Conservation (phyloP, 2,113 vertebrate genomes). For the Lophochroa leadbeateri region DNA sequence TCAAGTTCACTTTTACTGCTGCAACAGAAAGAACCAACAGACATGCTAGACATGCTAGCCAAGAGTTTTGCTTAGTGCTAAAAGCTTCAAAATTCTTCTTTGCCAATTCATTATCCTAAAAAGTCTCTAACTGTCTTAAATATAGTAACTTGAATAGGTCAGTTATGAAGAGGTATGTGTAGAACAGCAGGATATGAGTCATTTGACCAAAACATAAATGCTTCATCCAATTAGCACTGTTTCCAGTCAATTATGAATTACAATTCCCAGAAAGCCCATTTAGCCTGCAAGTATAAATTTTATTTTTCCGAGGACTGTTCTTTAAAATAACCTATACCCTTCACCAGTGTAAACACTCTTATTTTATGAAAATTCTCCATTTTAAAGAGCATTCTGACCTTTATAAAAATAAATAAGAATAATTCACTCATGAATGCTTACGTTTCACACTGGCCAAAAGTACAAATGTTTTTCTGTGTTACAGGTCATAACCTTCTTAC, state of each 20-base stretch:
- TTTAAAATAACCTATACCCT: not conserved
- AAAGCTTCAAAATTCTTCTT: not conserved
- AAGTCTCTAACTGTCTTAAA: not conserved
- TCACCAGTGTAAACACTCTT: not conserved
- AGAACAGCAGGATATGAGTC: not conserved
- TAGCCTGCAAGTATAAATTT: not conserved
- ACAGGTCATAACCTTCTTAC: constrained; percentile 64
- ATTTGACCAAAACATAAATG: not conserved
- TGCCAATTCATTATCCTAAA: not conserved
- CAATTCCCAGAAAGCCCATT: not conserved
- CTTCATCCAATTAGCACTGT: not conserved
- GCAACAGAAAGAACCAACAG: not conserved
- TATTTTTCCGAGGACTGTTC: not conserved
- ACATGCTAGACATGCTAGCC: not conserved
- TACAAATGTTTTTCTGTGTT: not conserved
- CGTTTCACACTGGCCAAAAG: not conserved
- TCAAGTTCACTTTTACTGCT: not conserved
- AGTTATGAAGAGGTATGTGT: not conserved
- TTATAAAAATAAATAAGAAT: not conserved
- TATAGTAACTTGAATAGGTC: not conserved
- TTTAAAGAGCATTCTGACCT: not conserved
- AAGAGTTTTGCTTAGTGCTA: not conserved
- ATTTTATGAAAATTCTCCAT: not conserved
- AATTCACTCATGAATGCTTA: not conserved
- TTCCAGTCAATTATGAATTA: not conserved